A percentile compares a stretch with the other conserved stretches of the same genome.
These are phyloP conservation scores for Acheta domesticus DNA, from an alignment of 2,888 invertebrate species.

Conservation along the genomic window DNA sequence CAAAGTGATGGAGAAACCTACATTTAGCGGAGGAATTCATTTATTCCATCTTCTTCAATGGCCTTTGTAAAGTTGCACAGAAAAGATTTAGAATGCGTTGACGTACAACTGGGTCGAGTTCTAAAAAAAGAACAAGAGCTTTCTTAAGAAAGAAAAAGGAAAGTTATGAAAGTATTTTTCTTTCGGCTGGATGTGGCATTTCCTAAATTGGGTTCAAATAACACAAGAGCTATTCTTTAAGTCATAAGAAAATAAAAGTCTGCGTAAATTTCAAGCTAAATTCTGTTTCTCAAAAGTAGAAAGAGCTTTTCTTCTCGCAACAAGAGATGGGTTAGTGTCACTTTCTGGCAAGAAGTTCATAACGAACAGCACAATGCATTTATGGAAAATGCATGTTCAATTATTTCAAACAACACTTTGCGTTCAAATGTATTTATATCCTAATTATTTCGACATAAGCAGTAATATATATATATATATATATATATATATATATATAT, in stretches of 20 bases:
- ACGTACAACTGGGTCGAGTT: not conserved
- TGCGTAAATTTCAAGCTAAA: not conserved
- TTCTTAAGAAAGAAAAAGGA: not conserved
- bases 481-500: no score
- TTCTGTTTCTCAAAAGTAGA: not conserved
- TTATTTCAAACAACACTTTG: no score
- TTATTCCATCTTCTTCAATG: not conserved
- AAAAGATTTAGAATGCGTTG: not conserved
- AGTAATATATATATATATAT: no score
- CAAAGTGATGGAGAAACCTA: no score
- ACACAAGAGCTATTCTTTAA: not conserved
- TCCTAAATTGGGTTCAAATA: not conserved
- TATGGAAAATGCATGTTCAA: no score
- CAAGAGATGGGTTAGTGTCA: no score
- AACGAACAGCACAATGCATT: no score
- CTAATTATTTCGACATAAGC: no score
- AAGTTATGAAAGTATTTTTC: constrained; percentile 18
- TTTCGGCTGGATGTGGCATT: not conserved
- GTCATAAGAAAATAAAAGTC: not conserved
- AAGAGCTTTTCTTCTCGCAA: no score
- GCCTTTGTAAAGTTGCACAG: not conserved
- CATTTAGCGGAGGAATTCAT: no score
- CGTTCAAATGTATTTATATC: no score
- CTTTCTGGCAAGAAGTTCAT: no score
- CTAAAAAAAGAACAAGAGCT: not conserved